A percentile compares a stretch with the other conserved stretches of the same genome.
These are phyloP conservation scores for Lytechinus pictus DNA, from an alignment of 35 echinoderm and acorn worm species.

Conservation along the genomic window DNA sequence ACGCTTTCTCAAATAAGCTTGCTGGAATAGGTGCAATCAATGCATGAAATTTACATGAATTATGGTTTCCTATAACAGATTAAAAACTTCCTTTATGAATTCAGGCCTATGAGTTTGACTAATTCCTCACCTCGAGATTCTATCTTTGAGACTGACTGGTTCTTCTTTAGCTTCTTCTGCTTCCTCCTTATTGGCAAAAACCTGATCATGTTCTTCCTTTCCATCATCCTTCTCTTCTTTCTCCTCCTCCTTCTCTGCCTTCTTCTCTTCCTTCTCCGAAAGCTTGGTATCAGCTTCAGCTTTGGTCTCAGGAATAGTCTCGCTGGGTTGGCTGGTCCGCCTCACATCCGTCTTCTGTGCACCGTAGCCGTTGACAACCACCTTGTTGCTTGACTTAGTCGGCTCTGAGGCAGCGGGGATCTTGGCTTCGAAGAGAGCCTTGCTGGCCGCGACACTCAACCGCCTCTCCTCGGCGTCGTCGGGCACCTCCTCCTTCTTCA, in stretches of 20 bases:
- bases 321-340: background rate
- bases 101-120: too few relatives aligned
- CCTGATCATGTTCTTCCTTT: slow-evolving; percentile 3
- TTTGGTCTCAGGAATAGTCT: slow-evolving; percentile 14
- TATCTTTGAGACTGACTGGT: slow-evolving; percentile 62
- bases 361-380: slow-evolving; percentile 6
- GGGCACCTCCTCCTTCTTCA: background rate
- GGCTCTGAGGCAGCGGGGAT: background rate
- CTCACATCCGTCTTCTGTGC: background rate
- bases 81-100: too few relatives aligned
- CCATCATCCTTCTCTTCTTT: slow-evolving; percentile 37
- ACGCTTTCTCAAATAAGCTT: too few relatives aligned
- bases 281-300: slow-evolving; percentile 37
- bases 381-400: slow-evolving; percentile 28
- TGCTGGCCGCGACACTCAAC: slow-evolving; percentile 44
- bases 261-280: slow-evolving; percentile 46
- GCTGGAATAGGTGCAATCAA: too few relatives aligned
- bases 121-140: slow-evolving; percentile 49
- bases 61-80: too few relatives aligned
- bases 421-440: slow-evolving; percentile 54
- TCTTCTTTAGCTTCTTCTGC: background rate
- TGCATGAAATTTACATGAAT: too few relatives aligned
- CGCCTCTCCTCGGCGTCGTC: background rate
- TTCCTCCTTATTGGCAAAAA: background rate
- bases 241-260: slow-evolving; percentile 27